Evolutionary conservation across 2,797 vertebrate genomes (phyloP).

Genomic region (Sebastes iracundus): DNA sequence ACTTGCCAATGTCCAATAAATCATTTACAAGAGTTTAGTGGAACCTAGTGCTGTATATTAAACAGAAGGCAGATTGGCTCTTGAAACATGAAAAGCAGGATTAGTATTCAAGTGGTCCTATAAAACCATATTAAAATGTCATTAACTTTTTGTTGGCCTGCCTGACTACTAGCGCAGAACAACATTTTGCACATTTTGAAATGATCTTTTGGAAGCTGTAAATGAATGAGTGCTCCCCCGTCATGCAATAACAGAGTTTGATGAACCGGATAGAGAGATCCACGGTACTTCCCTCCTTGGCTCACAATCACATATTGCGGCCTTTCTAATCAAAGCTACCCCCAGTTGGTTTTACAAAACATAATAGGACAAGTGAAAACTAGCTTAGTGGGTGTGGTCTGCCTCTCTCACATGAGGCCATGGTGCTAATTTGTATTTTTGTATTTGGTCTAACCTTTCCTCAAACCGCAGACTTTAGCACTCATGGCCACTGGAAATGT

Average conservation of each 20-base stretch:
- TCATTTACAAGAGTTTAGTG: conserved; percentile 53
- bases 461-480: conserved; percentile 61
- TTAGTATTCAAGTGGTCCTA: conserved; percentile 37
- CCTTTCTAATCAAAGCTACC: conserved; percentile 15
- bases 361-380: conserved; percentile 51
- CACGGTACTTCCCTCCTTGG: neutral
- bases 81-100: conserved; percentile 39
- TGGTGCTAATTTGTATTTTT: conserved; percentile 62
- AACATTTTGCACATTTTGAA: conserved; percentile 9
- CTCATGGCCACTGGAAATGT: conserved; percentile 68
- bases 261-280: conserved; percentile 3
- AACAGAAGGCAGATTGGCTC: conserved; percentile 37
- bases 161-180: neutral
- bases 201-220: neutral
- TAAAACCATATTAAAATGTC: conserved; percentile 45
- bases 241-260: neutral
- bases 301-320: neutral
- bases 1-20: conserved; percentile 53
- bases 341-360: conserved; percentile 35
- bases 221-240: neutral
- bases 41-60: conserved; percentile 27
- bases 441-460: conserved; percentile 63
- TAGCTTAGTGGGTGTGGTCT: conserved; percentile 13
- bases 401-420: conserved; percentile 32
- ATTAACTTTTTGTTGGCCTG: conserved; percentile 20